Percentiles rank a stretch among this genome's conserved stretches.
Evolutionary conservation across 2,797 vertebrate genomes (phyloP).

Genomic region (Lemur catta): DNA sequence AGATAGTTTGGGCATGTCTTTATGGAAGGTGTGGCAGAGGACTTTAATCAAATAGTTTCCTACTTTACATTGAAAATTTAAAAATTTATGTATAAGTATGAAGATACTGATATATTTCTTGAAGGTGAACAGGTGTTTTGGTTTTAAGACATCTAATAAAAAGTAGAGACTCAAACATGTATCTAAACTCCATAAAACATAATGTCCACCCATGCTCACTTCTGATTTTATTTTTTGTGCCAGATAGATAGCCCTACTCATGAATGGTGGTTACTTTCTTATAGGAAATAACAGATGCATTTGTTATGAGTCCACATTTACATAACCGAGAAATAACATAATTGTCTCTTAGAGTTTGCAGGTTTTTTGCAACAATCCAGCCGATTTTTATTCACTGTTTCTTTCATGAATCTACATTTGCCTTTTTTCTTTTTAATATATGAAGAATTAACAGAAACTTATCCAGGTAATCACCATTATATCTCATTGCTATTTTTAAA

Average conservation of each 20-base stretch:
- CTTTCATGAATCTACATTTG: background rate
- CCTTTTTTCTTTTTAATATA: background rate
- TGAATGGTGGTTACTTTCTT: background rate
- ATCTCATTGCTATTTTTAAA: background rate
- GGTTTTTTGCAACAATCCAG: background rate
- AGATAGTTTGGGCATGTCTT: background rate
- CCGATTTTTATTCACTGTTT: background rate
- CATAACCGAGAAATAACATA: background rate
- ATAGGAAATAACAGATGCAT: background rate
- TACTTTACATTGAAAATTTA: constrained; percentile 7
- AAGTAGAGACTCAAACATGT: background rate
- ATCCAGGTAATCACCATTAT: background rate
- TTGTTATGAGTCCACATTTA: background rate
- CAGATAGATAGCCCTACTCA: background rate
- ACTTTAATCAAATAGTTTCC: background rate
- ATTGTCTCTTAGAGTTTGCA: background rate
- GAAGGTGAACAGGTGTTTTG: background rate
- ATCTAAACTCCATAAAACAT: background rate
- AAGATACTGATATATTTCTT: background rate
- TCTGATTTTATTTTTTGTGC: background rate
- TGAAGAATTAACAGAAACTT: background rate
- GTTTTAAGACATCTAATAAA: constrained; percentile 6
- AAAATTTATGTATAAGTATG: background rate
- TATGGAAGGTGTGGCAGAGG: background rate
- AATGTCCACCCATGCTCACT: background rate